Evolutionary conservation across 2,113 vertebrate species (phyloP).

Genomic region (Psittacus erithacus): DNA sequence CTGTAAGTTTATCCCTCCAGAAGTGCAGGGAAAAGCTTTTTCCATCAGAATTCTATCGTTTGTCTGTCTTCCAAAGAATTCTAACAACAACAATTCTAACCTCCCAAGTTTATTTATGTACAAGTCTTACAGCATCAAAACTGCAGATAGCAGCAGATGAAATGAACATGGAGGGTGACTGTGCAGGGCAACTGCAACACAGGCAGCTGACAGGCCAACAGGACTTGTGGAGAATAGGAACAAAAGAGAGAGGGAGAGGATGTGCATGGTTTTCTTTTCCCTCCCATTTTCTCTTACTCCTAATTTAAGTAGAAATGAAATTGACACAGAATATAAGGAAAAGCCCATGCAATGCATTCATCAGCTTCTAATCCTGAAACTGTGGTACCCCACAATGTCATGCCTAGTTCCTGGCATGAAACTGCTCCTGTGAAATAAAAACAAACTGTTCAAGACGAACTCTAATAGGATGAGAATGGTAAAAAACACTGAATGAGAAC

Average conservation of each 20-base stretch:
- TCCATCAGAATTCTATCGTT: not conserved
- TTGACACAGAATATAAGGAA: not conserved
- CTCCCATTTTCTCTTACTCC: not conserved
- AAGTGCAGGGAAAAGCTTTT: not conserved
- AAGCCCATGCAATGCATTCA: not conserved
- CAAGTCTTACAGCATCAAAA: fast-evolving
- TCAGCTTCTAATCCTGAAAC: not conserved
- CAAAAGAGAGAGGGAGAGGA: not conserved
- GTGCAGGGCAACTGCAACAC: not conserved
- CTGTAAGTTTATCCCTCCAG: not conserved
- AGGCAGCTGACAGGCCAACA: not conserved
- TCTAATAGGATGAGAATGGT: fast-evolving
- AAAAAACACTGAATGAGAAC: not conserved
- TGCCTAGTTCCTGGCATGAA: not conserved
- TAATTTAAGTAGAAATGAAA: not conserved
- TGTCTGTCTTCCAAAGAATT: not conserved
- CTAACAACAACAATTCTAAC: not conserved
- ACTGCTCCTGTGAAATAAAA: not conserved
- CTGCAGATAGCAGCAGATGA: not conserved
- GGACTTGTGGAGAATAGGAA: not conserved
- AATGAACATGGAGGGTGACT: not conserved
- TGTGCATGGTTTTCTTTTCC: not conserved
- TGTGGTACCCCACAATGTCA: not conserved
- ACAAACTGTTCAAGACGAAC: not conserved
- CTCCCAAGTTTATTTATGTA: not conserved